Base-by-base conservation (phyloP, 2,113 vertebrate genomes). In the Eudyptes chrysolophus region DNA sequence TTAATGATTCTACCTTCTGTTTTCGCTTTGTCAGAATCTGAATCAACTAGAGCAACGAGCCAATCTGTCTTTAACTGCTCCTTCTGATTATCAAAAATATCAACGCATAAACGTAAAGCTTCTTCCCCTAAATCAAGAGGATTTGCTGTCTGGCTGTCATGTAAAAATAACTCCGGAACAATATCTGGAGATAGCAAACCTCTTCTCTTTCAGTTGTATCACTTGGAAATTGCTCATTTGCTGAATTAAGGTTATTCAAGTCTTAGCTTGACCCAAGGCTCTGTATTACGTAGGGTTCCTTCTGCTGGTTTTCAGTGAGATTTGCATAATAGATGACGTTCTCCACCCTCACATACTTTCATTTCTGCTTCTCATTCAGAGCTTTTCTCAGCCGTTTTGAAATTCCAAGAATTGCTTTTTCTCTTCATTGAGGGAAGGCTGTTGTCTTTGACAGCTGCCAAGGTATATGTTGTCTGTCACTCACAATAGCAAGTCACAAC, bases 391-490 rank as follows among this genome's bases (percentile, higher is more conserved):
- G 42, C 36, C 49, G 74, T 74, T 69, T 70, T 74, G 51, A 42
- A 78, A 25, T 75, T 87, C 84, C 44, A 17, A 90, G 93, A 91
- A 25, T 62, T 1, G 2, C 42, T 58, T 49, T 70, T 89, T 70
- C 74, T 76, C 29, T 69, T 76, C 48, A 29, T 14, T 62, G 82
- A 65, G 44, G 51, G 62, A 36, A 87, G 78, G 85, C 88, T 34
- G 30, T 57, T 94, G 76, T 58, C 90, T 95, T 71, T 96, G 92
- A 88, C 87, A 96, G 85, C 88, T 96, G 74, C 79, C 0, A 34
- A 85, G 74, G 76, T 89, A 64, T 51, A 81, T 30, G 3, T 34
- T 92, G 90, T 75, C 94, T 95, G 92, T 68, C 79, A 52, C 79
- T 91, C 25, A 24, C 51, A 60, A 36, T 4, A 70, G 88, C 86